Evolutionary conservation across 2,888 invertebrate species (phyloP).

Genomic region (Scelioninae gen. 2): DNA sequence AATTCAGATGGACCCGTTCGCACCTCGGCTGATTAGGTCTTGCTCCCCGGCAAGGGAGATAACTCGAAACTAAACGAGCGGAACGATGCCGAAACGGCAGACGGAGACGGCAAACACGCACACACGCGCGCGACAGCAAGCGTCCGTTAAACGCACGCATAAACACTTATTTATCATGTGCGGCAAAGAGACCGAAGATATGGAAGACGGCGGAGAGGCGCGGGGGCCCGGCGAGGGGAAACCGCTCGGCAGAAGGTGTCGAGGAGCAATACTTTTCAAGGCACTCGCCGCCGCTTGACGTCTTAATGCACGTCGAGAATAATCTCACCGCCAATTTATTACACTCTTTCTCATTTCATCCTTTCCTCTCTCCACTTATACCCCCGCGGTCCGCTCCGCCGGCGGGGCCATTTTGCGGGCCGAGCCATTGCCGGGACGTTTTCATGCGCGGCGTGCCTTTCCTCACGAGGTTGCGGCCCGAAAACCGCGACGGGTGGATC

Average conservation of each 20-base stretch:
- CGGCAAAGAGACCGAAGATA: conserved; percentile 54
- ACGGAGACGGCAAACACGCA: too few relatives aligned
- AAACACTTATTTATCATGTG: conserved; percentile 58
- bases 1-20: conserved; percentile 72
- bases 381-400: conserved; percentile 40
- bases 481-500: conserved; percentile 57
- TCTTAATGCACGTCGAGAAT: conserved; percentile 76
- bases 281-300: conserved; percentile 75
- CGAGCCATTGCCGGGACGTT: conserved; percentile 52
- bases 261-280: conserved; percentile 75
- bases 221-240: conserved; percentile 56
- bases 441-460: too few relatives aligned
- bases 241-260: conserved; percentile 71
- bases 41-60: conserved; percentile 64
- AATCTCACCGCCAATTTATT: conserved; percentile 76
- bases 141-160: conserved; percentile 56
- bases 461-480: conserved; percentile 46
- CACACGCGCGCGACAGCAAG: too few relatives aligned
- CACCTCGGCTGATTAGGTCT: conserved; percentile 72
- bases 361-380: conserved; percentile 60
- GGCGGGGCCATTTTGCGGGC: conserved; percentile 48
- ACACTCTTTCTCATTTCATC: conserved; percentile 75
- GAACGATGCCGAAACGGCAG: conserved; percentile 38
- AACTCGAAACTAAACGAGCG: conserved; percentile 48
- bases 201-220: conserved; percentile 56